phyloP scores from a whole-genome alignment of 2,797 vertebrate genomes.

The Cetoscarus ocellatus region DNA sequence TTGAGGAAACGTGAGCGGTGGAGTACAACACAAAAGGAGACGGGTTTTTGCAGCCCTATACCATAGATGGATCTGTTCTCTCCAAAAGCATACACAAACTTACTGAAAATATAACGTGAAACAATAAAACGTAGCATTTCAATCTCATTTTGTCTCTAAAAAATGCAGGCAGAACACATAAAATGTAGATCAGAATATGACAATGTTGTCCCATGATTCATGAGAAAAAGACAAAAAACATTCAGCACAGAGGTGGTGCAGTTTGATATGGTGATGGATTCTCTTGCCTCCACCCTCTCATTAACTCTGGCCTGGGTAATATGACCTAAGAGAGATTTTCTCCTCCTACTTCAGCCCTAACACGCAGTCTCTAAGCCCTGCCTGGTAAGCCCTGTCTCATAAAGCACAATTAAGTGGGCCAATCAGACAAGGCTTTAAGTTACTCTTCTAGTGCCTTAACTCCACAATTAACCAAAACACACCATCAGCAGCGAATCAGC shows the following conservation, averaged over 20 bases:
- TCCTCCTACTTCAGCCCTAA: slow-evolving; percentile 81
- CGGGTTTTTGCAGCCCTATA: slow-evolving; percentile 35
- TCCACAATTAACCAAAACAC: slow-evolving; percentile 88
- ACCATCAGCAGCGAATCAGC: slow-evolving; percentile 83
- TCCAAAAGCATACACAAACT: slow-evolving; percentile 27
- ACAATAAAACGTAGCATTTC: neutral
- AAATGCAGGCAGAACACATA: neutral
- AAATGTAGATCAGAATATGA: slow-evolving; percentile 35
- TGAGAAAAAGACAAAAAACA: slow-evolving; percentile 63
- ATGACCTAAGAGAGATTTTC: slow-evolving; percentile 82
- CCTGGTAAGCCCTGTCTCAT: slow-evolving; percentile 80
- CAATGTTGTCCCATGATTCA: slow-evolving; percentile 62
- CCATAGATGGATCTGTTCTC: slow-evolving; percentile 22
- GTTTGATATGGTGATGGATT: slow-evolving; percentile 83
- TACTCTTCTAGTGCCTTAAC: slow-evolving; percentile 82
- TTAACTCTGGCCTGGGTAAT: slow-evolving; percentile 83
- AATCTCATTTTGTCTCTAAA: neutral
- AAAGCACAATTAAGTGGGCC: slow-evolving; percentile 88
- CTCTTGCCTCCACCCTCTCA: slow-evolving; percentile 85
- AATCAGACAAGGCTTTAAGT: slow-evolving; percentile 87
- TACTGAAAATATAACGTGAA: neutral
- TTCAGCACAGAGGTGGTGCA: slow-evolving; percentile 60
- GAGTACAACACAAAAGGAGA: slow-evolving; percentile 48
- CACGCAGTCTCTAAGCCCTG: slow-evolving; percentile 77
- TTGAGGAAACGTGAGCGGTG: slow-evolving; percentile 45